These are phyloP conservation scores for Drosophila kuntzei DNA, from an alignment of 2,888 invertebrate genomes.

Conservation along the genomic window DNA sequence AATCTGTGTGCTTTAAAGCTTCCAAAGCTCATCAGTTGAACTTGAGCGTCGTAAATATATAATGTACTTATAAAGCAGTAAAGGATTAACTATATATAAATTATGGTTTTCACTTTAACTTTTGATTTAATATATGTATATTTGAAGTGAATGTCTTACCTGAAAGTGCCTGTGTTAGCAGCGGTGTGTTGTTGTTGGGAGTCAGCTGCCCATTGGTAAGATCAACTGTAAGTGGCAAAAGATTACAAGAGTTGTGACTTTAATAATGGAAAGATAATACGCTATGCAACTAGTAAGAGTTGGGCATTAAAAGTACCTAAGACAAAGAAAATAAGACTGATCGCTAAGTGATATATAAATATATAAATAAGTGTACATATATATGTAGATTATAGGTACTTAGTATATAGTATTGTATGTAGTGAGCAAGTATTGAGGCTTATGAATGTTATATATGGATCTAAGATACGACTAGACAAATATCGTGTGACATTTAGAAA, in stretches of 20 bases:
- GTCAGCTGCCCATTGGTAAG: slow-evolving; percentile 98
- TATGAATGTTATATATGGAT: slow-evolving; percentile 29
- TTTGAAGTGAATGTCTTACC: slow-evolving; percentile 88
- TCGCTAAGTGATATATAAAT: slow-evolving; percentile 54
- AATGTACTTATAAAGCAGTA: too few relatives aligned
- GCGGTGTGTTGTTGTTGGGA: slow-evolving; percentile 97
- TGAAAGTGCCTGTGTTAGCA: slow-evolving; percentile 98
- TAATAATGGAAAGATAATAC: slow-evolving; percentile 34
- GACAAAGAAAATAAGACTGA: slow-evolving; percentile 70
- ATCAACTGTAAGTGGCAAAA: slow-evolving; percentile 91
- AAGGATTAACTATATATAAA: too few relatives aligned
- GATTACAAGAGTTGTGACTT: slow-evolving; percentile 46
- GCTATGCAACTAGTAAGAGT: slow-evolving; percentile 45
- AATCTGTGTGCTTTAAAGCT: background rate
- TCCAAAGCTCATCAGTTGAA: background rate
- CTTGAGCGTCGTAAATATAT: too few relatives aligned
- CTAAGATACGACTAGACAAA: slow-evolving; percentile 20
- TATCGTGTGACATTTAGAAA: slow-evolving; percentile 15
- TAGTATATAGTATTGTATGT: slow-evolving; percentile 30
- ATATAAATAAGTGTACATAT: slow-evolving; percentile 21
- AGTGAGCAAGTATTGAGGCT: slow-evolving; percentile 40
- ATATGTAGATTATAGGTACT: slow-evolving; percentile 42
- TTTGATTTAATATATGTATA: too few relatives aligned
- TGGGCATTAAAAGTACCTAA: slow-evolving; percentile 56
- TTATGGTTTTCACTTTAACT: background rate